Conservation (phyloP, 2,113 vertebrate species). For the Vireo altiloquus region DNA sequence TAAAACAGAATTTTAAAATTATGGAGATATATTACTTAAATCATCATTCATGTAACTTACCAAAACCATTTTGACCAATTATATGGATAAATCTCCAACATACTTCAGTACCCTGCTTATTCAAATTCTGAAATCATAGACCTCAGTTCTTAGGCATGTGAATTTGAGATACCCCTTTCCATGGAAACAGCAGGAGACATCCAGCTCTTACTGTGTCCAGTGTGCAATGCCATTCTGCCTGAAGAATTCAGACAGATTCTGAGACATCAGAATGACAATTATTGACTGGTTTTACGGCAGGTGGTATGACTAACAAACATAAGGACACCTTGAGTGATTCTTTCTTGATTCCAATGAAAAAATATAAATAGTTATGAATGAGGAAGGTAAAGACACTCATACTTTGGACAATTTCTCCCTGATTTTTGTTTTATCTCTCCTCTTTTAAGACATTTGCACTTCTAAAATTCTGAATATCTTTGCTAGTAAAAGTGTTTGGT, state of each 20-base stretch:
- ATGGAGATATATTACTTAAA: not conserved
- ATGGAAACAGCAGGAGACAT: not conserved
- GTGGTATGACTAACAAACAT: not conserved
- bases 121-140: not conserved
- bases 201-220: not conserved
- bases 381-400: not conserved
- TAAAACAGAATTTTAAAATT: not conserved
- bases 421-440: not conserved
- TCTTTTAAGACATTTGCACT: not conserved
- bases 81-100: not conserved
- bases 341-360: not conserved
- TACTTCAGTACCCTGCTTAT: not conserved
- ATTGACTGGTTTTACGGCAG: not conserved
- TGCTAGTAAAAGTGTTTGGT: not conserved
- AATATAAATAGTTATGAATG: not conserved
- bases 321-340: not conserved
- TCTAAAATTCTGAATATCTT: not conserved
- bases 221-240: not conserved
- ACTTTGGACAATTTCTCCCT: not conserved
- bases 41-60: not conserved
- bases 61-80: not conserved
- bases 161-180: not conserved
- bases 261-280: not conserved
- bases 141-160: not conserved
- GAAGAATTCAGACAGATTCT: not conserved